phyloP scores from a whole-genome alignment of 2,113 vertebrate species.

The Dolichallabes microphthalmus region DNA sequence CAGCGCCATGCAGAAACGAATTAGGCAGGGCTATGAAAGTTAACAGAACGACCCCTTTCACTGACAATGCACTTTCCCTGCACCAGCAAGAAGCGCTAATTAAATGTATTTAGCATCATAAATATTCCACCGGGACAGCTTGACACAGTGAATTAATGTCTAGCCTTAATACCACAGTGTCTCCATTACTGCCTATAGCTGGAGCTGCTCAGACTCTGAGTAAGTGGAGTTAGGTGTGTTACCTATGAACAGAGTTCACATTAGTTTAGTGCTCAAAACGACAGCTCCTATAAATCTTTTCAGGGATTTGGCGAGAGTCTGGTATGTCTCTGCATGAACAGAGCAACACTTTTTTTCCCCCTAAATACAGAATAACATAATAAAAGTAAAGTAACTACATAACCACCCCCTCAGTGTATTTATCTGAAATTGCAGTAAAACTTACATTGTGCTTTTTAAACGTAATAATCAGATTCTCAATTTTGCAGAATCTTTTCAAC shows the following conservation, averaged over 20 bases:
- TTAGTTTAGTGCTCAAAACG: constrained; percentile 63
- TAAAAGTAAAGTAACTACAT: neutral
- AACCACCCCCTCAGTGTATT: neutral
- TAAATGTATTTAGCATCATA: constrained; percentile 82
- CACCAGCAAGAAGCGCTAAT: constrained; percentile 67
- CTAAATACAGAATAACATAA: neutral
- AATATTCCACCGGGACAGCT: constrained; percentile 77
- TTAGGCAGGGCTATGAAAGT: constrained; percentile 60
- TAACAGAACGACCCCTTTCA: constrained; percentile 62
- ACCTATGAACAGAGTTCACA: constrained; percentile 66
- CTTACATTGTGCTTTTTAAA: neutral
- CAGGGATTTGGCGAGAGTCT: constrained; percentile 20
- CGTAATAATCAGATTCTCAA: neutral
- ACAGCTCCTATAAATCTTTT: constrained; percentile 59
- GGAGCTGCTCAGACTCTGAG: constrained; percentile 65
- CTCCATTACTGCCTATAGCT: constrained; percentile 66
- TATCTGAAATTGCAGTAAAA: constrained; percentile 8
- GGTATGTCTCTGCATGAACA: constrained; percentile 28
- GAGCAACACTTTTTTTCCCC: neutral
- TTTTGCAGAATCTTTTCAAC: constrained; percentile 4
- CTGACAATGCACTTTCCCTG: constrained; percentile 74
- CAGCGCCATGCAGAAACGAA: constrained; percentile 59
- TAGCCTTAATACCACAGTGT: constrained; percentile 71
- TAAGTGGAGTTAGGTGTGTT: constrained; percentile 66
- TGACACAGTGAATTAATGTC: constrained; percentile 78